phyloP scores from a whole-genome alignment of 2,113 vertebrate species.

The Morone saxatilis region DNA sequence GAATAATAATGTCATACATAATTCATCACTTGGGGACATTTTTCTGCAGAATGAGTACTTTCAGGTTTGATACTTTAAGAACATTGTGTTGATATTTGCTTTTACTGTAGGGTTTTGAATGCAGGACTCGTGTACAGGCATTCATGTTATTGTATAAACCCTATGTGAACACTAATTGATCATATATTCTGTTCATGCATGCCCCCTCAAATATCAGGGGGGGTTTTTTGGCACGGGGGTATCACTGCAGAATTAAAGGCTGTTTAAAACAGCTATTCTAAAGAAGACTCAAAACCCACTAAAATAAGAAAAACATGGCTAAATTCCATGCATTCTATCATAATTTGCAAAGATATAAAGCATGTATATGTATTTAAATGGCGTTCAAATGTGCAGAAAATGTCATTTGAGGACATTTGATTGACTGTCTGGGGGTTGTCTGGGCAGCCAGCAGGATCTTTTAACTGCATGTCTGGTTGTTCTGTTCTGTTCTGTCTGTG shows the following conservation, averaged over 20 bases:
- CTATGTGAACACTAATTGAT: background rate
- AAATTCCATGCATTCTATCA: background rate
- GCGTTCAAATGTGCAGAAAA: background rate
- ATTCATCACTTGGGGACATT: background rate
- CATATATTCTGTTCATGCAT: no score
- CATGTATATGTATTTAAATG: background rate
- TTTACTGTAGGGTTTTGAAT: no score
- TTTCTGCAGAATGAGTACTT: background rate
- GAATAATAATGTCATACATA: background rate
- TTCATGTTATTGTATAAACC: background rate
- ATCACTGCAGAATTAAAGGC: background rate
- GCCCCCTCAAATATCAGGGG: background rate
- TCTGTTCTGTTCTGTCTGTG: slow-evolving; percentile 52
- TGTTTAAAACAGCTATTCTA: background rate
- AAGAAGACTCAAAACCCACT: background rate
- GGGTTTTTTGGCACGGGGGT: background rate
- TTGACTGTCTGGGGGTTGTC: slow-evolving; percentile 43
- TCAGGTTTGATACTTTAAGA: background rate
- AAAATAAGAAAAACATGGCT: background rate
- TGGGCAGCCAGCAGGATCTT: slow-evolving; percentile 28
- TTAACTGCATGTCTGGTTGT: slow-evolving; percentile 20
- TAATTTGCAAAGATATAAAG: background rate
- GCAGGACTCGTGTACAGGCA: background rate
- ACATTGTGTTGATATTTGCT: background rate
- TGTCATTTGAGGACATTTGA: slow-evolving; percentile 22